Evolutionary conservation across 2,113 vertebrate species (phyloP).

Genomic region (Gymnarchus niloticus): DNA sequence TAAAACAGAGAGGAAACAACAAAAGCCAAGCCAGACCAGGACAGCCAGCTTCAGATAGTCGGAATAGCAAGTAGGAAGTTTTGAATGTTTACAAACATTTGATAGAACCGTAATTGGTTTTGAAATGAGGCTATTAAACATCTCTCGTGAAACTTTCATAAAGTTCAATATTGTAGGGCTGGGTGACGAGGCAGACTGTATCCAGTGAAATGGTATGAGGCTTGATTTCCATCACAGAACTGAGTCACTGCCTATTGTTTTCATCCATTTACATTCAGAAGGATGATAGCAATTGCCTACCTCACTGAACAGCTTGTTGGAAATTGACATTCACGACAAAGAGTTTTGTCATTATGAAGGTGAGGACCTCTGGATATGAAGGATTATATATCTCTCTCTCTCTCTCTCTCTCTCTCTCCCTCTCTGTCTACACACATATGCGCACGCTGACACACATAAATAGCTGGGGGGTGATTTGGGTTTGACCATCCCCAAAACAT

Average conservation of each 20-base stretch:
- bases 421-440: too few relatives aligned
- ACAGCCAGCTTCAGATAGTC: background rate
- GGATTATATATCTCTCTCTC: background rate
- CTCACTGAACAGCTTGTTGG: background rate
- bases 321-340: background rate
- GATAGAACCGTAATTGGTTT: background rate
- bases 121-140: background rate
- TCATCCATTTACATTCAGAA: conserved; percentile 1
- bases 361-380: background rate
- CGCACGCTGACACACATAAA: too few relatives aligned
- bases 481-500: too few relatives aligned
- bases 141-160: background rate
- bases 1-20: background rate
- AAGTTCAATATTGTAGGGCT: background rate
- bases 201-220: background rate
- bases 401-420: too few relatives aligned
- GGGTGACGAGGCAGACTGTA: background rate
- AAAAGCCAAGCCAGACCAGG: background rate
- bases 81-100: background rate
- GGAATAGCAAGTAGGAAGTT: background rate
- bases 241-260: background rate
- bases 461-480: too few relatives aligned
- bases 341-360: background rate
- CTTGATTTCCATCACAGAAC: background rate
- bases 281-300: background rate